A percentile compares a stretch with the other conserved stretches of the same genome.
These are phyloP conservation scores for Phoenicopterus ruber DNA, from an alignment of 2,113 vertebrate species.

Conservation along the genomic window DNA sequence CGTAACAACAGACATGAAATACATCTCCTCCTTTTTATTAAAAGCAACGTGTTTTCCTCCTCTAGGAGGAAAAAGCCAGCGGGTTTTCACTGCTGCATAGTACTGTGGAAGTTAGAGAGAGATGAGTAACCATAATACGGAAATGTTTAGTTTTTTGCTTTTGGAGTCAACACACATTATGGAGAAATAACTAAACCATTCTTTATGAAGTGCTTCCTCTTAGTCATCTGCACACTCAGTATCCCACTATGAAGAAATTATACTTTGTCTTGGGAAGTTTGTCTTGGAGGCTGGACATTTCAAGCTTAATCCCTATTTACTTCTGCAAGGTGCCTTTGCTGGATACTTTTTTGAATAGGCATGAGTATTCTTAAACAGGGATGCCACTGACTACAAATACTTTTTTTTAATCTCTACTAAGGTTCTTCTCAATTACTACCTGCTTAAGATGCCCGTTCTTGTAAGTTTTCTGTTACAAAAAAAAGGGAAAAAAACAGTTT, in stretches of 20 bases:
- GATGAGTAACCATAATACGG: rapidly evolving
- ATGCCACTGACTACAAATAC: neutral
- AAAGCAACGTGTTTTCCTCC: neutral
- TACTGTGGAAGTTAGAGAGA: neutral
- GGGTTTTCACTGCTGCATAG: neutral
- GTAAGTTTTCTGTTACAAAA: neutral
- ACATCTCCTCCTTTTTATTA: neutral
- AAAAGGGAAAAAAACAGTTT: rapidly evolving
- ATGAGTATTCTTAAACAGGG: neutral
- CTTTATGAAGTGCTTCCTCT: neutral
- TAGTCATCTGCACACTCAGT: neutral
- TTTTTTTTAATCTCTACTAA: neutral
- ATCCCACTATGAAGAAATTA: neutral
- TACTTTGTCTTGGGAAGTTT: neutral
- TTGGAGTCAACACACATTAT: neutral
- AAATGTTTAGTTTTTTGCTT: neutral
- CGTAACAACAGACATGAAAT: neutral
- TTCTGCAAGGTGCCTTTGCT: neutral
- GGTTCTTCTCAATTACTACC: neutral
- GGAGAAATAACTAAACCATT: neutral
- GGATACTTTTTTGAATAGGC: neutral
- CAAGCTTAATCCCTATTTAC: neutral
- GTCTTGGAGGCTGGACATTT: neutral
- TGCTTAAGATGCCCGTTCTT: neutral
- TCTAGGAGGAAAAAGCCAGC: neutral